Percentiles rank a stretch among this genome's conserved stretches.
phyloP scores from a whole-genome alignment of 2,797 vertebrate species.

The Pteronotus mesoamericanus region DNA sequence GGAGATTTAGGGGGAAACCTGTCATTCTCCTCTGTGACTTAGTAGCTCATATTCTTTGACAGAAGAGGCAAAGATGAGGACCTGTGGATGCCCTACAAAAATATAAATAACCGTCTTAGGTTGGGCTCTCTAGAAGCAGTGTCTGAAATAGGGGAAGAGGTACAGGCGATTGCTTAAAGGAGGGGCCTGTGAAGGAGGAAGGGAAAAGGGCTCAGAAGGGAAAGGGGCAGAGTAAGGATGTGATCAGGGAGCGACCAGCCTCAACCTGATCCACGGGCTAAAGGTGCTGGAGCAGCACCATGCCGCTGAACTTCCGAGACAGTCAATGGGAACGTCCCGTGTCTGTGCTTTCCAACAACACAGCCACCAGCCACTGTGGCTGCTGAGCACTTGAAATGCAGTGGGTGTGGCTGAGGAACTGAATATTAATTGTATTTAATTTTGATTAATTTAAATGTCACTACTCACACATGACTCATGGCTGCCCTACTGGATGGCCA shows the following conservation, averaged over 20 bases:
- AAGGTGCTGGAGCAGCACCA: accelerated
- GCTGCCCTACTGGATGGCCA: too few relatives aligned
- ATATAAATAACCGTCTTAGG: neutral
- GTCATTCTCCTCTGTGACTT: neutral
- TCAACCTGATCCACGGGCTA: neutral
- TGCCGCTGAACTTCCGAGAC: neutral
- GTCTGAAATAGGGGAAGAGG: neutral
- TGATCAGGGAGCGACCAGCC: neutral
- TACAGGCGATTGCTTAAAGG: neutral
- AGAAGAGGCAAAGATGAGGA: neutral
- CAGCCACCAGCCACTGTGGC: neutral
- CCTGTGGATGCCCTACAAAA: neutral
- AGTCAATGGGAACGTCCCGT: accelerated
- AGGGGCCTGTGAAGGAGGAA: neutral
- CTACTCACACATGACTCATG: neutral
- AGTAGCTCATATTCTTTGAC: neutral
- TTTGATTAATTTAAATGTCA: neutral
- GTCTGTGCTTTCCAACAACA: neutral
- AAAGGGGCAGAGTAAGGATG: neutral
- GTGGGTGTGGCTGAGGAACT: neutral
- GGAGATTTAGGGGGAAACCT: neutral
- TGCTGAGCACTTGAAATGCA: neutral
- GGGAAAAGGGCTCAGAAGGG: neutral
- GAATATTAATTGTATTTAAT: neutral
- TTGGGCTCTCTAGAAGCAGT: neutral